phyloP scores from a whole-genome alignment of 1,140 invertebrate genomes.

The Muscidifurax raptorellus region DNA sequence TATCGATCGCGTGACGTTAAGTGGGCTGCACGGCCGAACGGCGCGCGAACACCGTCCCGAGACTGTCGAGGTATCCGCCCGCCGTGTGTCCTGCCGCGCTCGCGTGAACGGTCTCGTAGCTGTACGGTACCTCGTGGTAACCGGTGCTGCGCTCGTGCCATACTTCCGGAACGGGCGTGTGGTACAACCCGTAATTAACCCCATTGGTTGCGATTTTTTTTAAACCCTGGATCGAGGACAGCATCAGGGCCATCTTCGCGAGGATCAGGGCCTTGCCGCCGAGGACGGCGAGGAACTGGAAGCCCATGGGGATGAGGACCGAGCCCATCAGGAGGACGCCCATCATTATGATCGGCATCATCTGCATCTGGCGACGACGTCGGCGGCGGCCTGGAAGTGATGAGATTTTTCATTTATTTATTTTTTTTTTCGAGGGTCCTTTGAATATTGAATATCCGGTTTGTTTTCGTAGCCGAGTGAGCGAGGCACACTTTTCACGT shows the following conservation, averaged over 20 bases:
- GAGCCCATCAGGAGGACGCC: conserved; percentile 82
- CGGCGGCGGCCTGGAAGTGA: conserved; percentile 73
- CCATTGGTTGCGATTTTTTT: conserved; percentile 77
- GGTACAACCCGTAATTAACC: conserved; percentile 74
- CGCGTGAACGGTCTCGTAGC: neutral
- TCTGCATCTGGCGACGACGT: conserved; percentile 76
- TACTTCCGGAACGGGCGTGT: conserved; percentile 59
- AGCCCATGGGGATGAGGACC: conserved; percentile 84
- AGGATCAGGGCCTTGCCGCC: conserved; percentile 85
- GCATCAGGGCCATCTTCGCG: conserved; percentile 85
- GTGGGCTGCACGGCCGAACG: conserved; percentile 36
- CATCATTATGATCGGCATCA: conserved; percentile 85
- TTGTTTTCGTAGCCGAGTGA: too few species aligned
- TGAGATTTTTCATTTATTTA: too few species aligned
- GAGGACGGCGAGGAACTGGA: conserved; percentile 85
- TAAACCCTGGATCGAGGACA: conserved; percentile 85
- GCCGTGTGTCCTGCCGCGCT: neutral
- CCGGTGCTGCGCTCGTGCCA: conserved; percentile 68
- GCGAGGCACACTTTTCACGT: too few species aligned
- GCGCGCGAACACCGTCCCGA: neutral
- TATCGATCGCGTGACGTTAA: conserved; percentile 9
- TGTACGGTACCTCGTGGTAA: conserved; percentile 5
- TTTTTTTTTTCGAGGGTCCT: neutral
- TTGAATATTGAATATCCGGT: too few species aligned
- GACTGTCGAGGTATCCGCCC: neutral